phyloP scores from a whole-genome alignment of 2,797 vertebrate species.

The Sebastiscus tertius region DNA sequence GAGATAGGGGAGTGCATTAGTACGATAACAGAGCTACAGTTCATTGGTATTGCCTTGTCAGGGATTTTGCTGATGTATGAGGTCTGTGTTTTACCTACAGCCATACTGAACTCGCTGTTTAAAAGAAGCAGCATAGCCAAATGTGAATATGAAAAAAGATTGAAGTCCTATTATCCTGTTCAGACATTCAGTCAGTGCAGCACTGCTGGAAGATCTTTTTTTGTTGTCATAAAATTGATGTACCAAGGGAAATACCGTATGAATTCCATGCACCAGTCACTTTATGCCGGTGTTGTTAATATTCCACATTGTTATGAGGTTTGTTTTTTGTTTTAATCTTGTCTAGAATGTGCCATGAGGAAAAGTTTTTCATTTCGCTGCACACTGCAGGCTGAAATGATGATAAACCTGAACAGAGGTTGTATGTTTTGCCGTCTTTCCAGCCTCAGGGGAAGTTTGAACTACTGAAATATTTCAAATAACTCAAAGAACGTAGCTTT shows the following conservation, averaged over 20 bases:
- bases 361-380: slow-evolving; percentile 39
- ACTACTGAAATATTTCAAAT: slow-evolving; percentile 42
- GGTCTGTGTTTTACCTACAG: slow-evolving; percentile 36
- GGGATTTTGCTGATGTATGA: slow-evolving; percentile 51
- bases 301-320: neutral
- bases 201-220: slow-evolving; percentile 4
- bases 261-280: slow-evolving; percentile 20
- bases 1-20: slow-evolving; percentile 46
- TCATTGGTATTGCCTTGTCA: slow-evolving; percentile 35
- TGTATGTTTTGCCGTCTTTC: slow-evolving; percentile 31
- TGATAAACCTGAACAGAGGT: slow-evolving; percentile 28
- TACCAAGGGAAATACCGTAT: neutral
- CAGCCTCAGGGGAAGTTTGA: slow-evolving; percentile 38
- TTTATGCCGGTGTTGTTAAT: slow-evolving; percentile 17
- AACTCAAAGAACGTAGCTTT: slow-evolving; percentile 46
- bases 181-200: slow-evolving; percentile 21
- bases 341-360: slow-evolving; percentile 6
- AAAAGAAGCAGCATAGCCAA: slow-evolving; percentile 23
- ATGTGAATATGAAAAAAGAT: slow-evolving; percentile 32
- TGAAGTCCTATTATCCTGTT: neutral
- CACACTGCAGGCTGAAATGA: slow-evolving; percentile 19
- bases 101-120: slow-evolving; percentile 19
- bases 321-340: slow-evolving; percentile 21
- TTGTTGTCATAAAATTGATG: slow-evolving; percentile 22
- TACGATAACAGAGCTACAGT: slow-evolving; percentile 35